Evolutionary conservation across 92 coral and sea anemone genomes (phyloP), one percentile per base, ranked within the genome.

Genomic region (Micromussa lordhowensis): DNA sequence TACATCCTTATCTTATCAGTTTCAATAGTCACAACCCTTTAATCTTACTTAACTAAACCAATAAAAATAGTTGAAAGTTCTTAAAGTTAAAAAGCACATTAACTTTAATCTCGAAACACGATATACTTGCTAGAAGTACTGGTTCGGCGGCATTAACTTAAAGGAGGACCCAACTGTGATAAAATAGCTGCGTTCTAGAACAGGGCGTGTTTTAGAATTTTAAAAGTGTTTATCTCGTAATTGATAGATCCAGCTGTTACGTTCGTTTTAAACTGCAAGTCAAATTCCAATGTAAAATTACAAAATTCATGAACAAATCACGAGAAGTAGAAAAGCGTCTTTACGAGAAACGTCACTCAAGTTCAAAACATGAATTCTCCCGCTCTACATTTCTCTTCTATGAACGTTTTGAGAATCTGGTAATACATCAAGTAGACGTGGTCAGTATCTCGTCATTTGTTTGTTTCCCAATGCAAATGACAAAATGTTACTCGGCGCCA

Each of bases 21-120:
- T 79, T 79, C 55, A 75, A 40, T 40, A 24, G 31, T 12, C 31
- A 54, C 71, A 66, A 31, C 49, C 78, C 78, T 35, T 1, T 64
- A 82, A 82, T 82, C 76, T 30, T 64, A 44, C 18, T 35, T 82
- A 44, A 44, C 59, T 82, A 59, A 66, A 44, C 75, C 85, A 82
- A 66, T 82, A 54, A 66, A 64, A 82, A 82, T 66, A 82, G 85
- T 26, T 64, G 61, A 51, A 66, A 68, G 54, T 40, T 26, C 18
- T 82, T 44, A 53, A 44, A 82, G 30, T 14, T 48, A 44, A 16
- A 73, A 73, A 36, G 38, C 51, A 13, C 57, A 38, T 68, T 82
- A 82, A 51, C 21, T 53, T 36, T 61, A 7, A 61, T 40, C 49
- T 48, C 12, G 30, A 79, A 59, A 78, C 49, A 55, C 48, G 71